Evolutionary conservation across 1,140 invertebrate genomes (phyloP), one percentile per base, ranked within the genome.

Genomic region (Fopius arisanus): DNA sequence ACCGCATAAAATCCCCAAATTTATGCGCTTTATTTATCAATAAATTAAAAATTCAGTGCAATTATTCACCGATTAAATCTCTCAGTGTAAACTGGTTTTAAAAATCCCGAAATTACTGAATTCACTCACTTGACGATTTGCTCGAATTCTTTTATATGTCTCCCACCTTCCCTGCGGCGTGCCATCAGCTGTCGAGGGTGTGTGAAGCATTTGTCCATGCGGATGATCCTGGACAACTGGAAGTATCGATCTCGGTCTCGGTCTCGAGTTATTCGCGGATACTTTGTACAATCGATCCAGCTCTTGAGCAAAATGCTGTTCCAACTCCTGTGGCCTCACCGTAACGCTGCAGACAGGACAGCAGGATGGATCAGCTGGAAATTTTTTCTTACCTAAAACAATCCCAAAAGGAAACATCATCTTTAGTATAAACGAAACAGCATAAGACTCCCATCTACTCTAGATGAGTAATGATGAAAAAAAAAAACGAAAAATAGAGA

Each of bases 261-360:
- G 85, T 77, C 83, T 83, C 67, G 79, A 82, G 73, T 78, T 86
- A 77, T 82, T 88, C 85, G 79, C 90, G 73, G 82, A 84, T 70
- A 93, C 84, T 82, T 92, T 92, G 77, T 91, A 91, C 29, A 96
- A 86, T 78, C 93, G 92, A 73, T 95, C 94, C 75, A 96, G 84
- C 84, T 96, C 95, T 66, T 92, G 88, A 10, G 90, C 88, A 72
- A 94, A 92, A 83, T 96, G 95, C 48, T 91, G 87, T 77, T 95
- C 93, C 28, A 95, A 83, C 82, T 96, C 94, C 23, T 92, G 90
- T 3, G 90, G 87, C 73, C 93, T 89, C 31, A 96, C 88, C 23
- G 94, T 94, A 10, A 93, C 89, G 65, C 94, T 92, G 88, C 95
- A 96, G 6, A 94, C 92, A 14, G 95, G 94, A 86, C 95, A 96